Percentiles rank a stretch among this genome's conserved stretches.
phyloP scores from a whole-genome alignment of 2,113 vertebrate species.

The Anolis sagrei region DNA sequence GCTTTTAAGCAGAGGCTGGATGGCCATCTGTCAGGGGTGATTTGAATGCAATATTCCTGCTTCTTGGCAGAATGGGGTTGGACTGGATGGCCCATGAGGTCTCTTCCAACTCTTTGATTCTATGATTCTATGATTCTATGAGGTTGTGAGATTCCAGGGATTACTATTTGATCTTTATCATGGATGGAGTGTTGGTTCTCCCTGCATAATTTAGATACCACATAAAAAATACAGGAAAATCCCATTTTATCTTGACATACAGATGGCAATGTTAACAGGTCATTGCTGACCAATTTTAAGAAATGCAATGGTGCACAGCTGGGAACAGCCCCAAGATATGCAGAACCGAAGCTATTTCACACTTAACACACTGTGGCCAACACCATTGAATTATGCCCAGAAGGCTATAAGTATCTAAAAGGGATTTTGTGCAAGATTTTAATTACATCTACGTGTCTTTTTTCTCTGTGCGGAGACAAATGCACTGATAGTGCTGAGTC shows the following conservation, averaged over 20 bases:
- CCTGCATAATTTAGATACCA: neutral
- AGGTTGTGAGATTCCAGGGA: neutral
- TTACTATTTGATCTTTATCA: neutral
- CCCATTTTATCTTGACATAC: neutral
- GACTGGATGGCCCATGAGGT: too few species aligned
- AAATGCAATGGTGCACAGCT: neutral
- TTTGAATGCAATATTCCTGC: too few species aligned
- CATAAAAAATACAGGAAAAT: neutral
- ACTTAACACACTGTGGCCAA: neutral
- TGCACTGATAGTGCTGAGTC: slow-evolving; percentile 5
- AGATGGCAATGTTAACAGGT: neutral
- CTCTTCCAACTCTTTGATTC: too few species aligned
- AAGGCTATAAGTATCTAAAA: neutral
- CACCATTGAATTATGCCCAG: neutral
- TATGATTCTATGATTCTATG: too few species aligned
- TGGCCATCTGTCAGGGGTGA: too few species aligned
- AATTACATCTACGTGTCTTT: neutral
- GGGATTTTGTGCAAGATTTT: neutral
- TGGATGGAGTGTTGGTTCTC: neutral
- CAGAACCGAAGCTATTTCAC: neutral
- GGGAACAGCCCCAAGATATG: neutral
- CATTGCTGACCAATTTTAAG: neutral
- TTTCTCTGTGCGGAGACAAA: slow-evolving; percentile 12
- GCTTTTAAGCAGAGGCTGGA: too few species aligned
- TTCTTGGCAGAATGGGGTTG: too few species aligned